Percentiles rank a stretch among this genome's conserved stretches.
These are phyloP conservation scores for Periplaneta americana DNA, from an alignment of 1,140 invertebrate species.

Conservation along the genomic window DNA sequence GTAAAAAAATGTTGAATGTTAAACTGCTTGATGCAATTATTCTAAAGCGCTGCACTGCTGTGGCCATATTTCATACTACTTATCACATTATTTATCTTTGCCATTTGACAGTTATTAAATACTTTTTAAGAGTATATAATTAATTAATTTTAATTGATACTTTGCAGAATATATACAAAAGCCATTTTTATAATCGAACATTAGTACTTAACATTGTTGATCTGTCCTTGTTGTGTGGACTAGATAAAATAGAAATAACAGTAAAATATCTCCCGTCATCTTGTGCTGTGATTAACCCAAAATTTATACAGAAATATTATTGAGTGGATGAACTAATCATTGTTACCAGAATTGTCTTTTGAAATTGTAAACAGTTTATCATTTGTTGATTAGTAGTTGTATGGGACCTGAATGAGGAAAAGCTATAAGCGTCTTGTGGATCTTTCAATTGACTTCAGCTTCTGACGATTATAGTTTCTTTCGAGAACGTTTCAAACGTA, in stretches of 20 bases:
- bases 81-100: background rate
- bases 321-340: background rate
- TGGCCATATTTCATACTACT: background rate
- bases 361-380: background rate
- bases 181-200: background rate
- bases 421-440: background rate
- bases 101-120: background rate
- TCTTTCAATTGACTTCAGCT: background rate
- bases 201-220: background rate
- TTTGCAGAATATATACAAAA: background rate
- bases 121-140: background rate
- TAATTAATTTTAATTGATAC: background rate
- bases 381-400: background rate
- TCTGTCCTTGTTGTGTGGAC: background rate
- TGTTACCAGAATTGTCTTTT: background rate
- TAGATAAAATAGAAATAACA: background rate
- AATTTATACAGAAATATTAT: background rate
- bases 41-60: background rate
- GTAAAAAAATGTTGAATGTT: background rate
- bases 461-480: too few species aligned
- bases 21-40: background rate
- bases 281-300: constrained; percentile 11
- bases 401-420: background rate
- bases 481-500: background rate
- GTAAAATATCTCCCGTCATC: background rate